Evolutionary conservation across 2,797 vertebrate species (phyloP).

Genomic region (Molothrus ater): DNA sequence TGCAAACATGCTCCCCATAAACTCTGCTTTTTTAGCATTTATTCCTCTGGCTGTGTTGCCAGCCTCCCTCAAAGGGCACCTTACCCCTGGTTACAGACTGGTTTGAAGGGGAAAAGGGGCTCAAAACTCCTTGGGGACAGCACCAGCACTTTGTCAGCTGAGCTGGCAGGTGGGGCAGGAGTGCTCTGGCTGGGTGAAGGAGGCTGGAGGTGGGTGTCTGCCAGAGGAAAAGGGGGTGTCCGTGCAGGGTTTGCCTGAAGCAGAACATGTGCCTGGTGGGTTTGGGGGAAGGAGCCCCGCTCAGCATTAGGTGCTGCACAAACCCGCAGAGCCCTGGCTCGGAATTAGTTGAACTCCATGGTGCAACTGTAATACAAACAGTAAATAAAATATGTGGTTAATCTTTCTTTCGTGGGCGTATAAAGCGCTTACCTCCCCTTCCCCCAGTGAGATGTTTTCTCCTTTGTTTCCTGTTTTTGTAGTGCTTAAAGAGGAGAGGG

Average conservation of each 20-base stretch:
- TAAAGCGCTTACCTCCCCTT: conserved; percentile 57
- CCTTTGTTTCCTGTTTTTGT: conserved; percentile 73
- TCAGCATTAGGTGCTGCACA: neutral
- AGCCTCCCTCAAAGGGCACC: neutral
- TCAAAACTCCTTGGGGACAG: neutral
- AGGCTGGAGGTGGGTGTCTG: neutral
- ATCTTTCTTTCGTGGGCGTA: conserved; percentile 59
- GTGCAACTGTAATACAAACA: conserved; percentile 38
- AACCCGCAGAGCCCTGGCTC: neutral
- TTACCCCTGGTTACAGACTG: fast-evolving
- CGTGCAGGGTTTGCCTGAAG: neutral
- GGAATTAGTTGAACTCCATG: neutral
- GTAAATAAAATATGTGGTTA: conserved; percentile 68
- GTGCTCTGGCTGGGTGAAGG: neutral
- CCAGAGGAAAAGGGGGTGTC: neutral
- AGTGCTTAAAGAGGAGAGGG: neutral
- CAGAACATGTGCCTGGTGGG: fast-evolving
- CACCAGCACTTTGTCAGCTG: neutral
- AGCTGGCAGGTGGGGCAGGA: neutral
- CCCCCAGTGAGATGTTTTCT: conserved; percentile 66
- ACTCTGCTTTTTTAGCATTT: neutral
- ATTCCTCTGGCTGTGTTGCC: neutral
- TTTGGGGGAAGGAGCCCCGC: neutral
- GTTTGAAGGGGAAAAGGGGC: neutral
- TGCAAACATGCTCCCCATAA: neutral